Evolutionary conservation across 1,140 invertebrate genomes (phyloP).

Genomic region (Aphis craccivora): DNA sequence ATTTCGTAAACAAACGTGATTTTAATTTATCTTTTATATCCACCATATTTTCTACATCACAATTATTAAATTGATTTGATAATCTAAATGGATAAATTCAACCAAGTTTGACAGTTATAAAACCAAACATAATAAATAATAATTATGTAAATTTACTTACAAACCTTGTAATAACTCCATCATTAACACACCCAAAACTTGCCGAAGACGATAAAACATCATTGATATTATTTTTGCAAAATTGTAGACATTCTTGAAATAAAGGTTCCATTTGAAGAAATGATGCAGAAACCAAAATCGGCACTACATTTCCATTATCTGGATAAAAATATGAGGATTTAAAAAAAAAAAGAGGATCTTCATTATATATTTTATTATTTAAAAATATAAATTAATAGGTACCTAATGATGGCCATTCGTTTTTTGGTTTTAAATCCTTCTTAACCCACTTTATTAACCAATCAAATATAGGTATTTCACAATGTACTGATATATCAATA

Average conservation of each 20-base stretch:
- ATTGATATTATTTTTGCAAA: constrained; percentile 80
- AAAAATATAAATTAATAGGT: constrained; percentile 16
- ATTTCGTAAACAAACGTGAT: constrained; percentile 80
- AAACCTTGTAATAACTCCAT: constrained; percentile 76
- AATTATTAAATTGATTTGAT: constrained; percentile 80
- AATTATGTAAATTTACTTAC: constrained; percentile 42
- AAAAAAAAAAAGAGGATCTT: background rate
- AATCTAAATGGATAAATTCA: constrained; percentile 67
- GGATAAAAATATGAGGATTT: constrained; percentile 59
- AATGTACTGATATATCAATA: constrained; percentile 95
- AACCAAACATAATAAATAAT: background rate
- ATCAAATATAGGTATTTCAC: constrained; percentile 91
- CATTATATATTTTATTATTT: background rate
- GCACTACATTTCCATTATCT: constrained; percentile 86
- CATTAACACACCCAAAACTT: constrained; percentile 82
- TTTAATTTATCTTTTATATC: constrained; percentile 86
- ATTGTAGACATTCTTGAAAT: constrained; percentile 81
- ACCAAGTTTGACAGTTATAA: background rate
- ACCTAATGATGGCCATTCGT: constrained; percentile 75
- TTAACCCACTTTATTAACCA: constrained; percentile 97
- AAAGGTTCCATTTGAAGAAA: constrained; percentile 93
- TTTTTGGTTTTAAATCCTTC: constrained; percentile 72
- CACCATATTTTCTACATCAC: constrained; percentile 77
- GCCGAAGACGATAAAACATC: constrained; percentile 80
- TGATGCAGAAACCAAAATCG: constrained; percentile 90